Percentiles rank a stretch among this genome's conserved stretches.
Evolutionary conservation across 2,113 vertebrate species (phyloP).

Genomic region (Scophthalmus maximus): DNA sequence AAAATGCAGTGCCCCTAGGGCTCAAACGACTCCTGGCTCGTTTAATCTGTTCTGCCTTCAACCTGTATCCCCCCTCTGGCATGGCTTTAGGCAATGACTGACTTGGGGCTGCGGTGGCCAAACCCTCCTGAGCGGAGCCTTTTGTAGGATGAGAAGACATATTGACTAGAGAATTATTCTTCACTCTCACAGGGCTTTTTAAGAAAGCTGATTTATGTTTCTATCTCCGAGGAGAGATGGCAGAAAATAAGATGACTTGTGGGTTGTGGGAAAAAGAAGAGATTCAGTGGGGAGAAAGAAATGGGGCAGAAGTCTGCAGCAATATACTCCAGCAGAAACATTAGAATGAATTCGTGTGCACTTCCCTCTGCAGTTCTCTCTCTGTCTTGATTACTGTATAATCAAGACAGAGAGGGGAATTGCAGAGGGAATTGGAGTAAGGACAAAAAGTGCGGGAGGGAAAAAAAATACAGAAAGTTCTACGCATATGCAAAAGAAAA

Average conservation of each 20-base stretch:
- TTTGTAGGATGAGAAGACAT: slow-evolving; percentile 33
- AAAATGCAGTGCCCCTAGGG: slow-evolving; percentile 67
- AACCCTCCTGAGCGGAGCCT: slow-evolving; percentile 25
- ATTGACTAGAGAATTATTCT: slow-evolving; percentile 39
- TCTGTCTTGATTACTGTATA: slow-evolving; percentile 6
- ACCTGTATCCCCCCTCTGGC: slow-evolving; percentile 56
- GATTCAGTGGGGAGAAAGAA: slow-evolving; percentile 7
- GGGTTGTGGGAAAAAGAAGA: slow-evolving; percentile 9
- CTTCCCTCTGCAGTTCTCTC: background rate
- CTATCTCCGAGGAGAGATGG: background rate
- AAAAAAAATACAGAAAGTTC: background rate
- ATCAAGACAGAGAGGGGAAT: slow-evolving; percentile 19
- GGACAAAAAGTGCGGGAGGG: slow-evolving; percentile 10
- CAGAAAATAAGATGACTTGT: slow-evolving; percentile 31
- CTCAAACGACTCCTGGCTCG: slow-evolving; percentile 66
- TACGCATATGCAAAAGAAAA: slow-evolving; percentile 11
- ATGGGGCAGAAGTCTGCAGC: slow-evolving; percentile 14
- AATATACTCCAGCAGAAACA: background rate
- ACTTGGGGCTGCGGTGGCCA: slow-evolving; percentile 34
- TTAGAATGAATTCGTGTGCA: slow-evolving; percentile 8
- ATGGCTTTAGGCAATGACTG: slow-evolving; percentile 50
- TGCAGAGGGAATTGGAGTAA: slow-evolving; percentile 4
- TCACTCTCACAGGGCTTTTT: slow-evolving; percentile 25
- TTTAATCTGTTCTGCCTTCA: slow-evolving; percentile 71
- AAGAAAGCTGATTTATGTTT: slow-evolving; percentile 8